Conservation (phyloP, 2,888 invertebrate genomes). For the Drosophila emarginata region DNA sequence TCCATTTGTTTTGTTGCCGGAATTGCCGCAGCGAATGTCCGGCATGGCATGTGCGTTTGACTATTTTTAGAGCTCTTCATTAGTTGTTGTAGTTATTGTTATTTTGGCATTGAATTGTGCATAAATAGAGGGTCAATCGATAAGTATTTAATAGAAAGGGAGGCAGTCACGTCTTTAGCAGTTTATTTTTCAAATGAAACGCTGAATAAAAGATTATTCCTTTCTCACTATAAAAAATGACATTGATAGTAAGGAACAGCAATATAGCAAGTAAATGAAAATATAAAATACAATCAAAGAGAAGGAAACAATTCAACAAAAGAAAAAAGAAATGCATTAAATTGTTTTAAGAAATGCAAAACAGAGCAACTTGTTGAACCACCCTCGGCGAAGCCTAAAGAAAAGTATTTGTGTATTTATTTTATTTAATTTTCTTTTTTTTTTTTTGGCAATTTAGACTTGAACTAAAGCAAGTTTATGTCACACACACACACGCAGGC, state of each 20-base stretch:
- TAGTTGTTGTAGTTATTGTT: slow-evolving; percentile 4
- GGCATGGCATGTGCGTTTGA: slow-evolving; percentile 24
- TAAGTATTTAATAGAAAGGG: background rate
- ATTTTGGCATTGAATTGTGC: slow-evolving; percentile 56
- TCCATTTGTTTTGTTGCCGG: slow-evolving; percentile 30
- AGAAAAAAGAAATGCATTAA: background rate
- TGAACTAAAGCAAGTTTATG: slow-evolving; percentile 47
- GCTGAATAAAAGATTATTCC: too few relatives aligned
- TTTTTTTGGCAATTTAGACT: slow-evolving; percentile 53
- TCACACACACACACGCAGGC: slow-evolving; percentile 13
- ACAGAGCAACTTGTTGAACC: background rate
- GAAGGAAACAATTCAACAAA: too few relatives aligned
- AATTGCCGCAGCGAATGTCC: slow-evolving; percentile 25
- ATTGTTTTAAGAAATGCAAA: background rate
- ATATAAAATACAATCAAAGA: too few relatives aligned
- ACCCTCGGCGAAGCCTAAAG: slow-evolving; percentile 21
- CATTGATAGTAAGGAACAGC: too few relatives aligned
- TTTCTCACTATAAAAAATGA: too few relatives aligned
- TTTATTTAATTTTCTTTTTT: slow-evolving; percentile 6
- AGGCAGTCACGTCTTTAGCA: too few relatives aligned
- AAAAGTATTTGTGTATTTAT: slow-evolving; percentile 20
- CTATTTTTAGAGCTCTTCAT: slow-evolving; percentile 54
- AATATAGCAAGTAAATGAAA: too few relatives aligned
- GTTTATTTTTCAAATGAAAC: too few relatives aligned
- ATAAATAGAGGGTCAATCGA: slow-evolving; percentile 28